Conservation (phyloP, 2,797 vertebrate genomes). For the Schizothorax lantsangensis region DNA sequence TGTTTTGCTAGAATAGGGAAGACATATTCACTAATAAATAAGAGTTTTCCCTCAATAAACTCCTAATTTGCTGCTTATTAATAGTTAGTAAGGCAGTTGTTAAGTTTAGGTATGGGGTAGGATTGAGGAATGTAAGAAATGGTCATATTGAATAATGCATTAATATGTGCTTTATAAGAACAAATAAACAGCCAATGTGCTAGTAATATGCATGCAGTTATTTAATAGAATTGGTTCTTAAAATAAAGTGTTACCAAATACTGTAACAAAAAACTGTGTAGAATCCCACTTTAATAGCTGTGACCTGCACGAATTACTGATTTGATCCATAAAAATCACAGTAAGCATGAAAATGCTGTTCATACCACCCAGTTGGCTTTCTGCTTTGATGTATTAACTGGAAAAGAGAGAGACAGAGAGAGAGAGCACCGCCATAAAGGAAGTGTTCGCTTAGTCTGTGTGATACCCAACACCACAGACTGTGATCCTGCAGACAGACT, state of each 20-base stretch:
- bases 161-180: not conserved
- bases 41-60: too few relatives aligned
- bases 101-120: not conserved
- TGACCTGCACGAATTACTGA: not conserved
- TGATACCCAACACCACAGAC: slow-evolving; percentile 62
- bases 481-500: slow-evolving; percentile 61
- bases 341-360: slow-evolving; percentile 36
- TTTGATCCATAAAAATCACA: slow-evolving; percentile 13
- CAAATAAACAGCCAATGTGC: not conserved
- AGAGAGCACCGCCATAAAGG: slow-evolving; percentile 53
- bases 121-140: not conserved
- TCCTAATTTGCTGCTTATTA: too few relatives aligned
- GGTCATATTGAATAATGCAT: not conserved
- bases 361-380: slow-evolving; percentile 41
- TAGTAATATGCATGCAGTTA: not conserved
- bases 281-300: not conserved
- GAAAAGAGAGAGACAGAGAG: slow-evolving; percentile 46
- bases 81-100: too few relatives aligned
- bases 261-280: not conserved
- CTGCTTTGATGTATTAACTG: slow-evolving; percentile 45
- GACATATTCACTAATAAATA: too few relatives aligned
- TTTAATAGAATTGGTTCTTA: not conserved
- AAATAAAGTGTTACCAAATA: not conserved
- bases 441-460: slow-evolving; percentile 56
- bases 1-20: too few relatives aligned